Evolutionary conservation across 2,888 invertebrate genomes (phyloP).

Genomic region (Caenorhabditis afra): DNA sequence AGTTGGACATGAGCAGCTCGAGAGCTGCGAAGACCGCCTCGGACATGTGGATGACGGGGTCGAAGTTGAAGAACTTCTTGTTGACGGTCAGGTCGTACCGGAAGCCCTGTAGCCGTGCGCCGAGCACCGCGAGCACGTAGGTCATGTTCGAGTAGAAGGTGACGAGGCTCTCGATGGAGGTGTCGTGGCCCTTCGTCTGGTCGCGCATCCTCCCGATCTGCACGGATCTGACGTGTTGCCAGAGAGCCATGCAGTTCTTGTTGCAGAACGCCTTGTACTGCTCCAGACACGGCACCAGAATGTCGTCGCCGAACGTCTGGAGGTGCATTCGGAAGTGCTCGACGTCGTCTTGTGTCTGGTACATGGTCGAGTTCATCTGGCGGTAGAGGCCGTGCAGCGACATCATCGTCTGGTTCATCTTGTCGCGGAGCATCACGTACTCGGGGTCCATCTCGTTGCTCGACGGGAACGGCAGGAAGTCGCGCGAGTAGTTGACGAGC

Average conservation of each 20-base stretch:
- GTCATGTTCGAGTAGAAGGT: slow-evolving; percentile 78
- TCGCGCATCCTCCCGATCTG: slow-evolving; percentile 68
- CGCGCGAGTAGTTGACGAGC: slow-evolving; percentile 76
- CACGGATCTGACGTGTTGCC: slow-evolving; percentile 70
- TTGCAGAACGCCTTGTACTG: slow-evolving; percentile 79
- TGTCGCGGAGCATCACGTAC: slow-evolving; percentile 65
- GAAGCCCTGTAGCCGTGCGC: slow-evolving; percentile 78
- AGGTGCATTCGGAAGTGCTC: slow-evolving; percentile 66
- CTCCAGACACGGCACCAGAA: slow-evolving; percentile 77
- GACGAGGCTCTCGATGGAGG: slow-evolving; percentile 66
- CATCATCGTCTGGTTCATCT: slow-evolving; percentile 70
- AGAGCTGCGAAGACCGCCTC: slow-evolving; percentile 78
- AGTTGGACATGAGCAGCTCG: slow-evolving; percentile 78
- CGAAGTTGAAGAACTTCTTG: slow-evolving; percentile 71
- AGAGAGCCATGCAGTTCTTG: slow-evolving; percentile 68
- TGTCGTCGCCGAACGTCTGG: slow-evolving; percentile 72
- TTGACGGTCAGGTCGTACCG: slow-evolving; percentile 76
- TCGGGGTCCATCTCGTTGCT: slow-evolving; percentile 59
- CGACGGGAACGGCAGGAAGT: slow-evolving; percentile 63
- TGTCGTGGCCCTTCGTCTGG: slow-evolving; percentile 38
- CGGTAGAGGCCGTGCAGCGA: slow-evolving; percentile 70
- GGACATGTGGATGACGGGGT: slow-evolving; percentile 74
- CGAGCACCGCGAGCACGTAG: slow-evolving; percentile 76
- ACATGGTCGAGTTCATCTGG: slow-evolving; percentile 56
- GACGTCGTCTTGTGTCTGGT: slow-evolving; percentile 54